A percentile compares a stretch with the other conserved stretches of the same genome.
Evolutionary conservation across 2,888 invertebrate genomes (phyloP).

Genomic region (Tachystola acroxantha): DNA sequence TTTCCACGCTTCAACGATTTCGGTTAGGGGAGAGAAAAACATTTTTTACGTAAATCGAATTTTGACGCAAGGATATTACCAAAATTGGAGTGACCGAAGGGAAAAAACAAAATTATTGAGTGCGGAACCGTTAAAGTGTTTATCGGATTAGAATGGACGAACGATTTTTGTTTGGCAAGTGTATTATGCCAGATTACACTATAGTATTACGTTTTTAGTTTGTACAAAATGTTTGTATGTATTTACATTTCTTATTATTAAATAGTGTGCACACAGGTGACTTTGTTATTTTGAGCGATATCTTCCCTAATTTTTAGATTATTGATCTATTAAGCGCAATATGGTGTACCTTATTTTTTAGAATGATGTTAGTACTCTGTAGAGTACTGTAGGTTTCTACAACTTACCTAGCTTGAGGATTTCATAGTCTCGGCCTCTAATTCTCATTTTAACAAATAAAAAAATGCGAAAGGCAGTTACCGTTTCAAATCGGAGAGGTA

Average conservation of each 20-base stretch:
- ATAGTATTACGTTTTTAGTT: too few species aligned
- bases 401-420: too few species aligned
- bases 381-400: too few species aligned
- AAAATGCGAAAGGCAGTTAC: constrained; percentile 23
- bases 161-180: constrained; percentile 31
- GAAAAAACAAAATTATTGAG: constrained; percentile 60
- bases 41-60: constrained; percentile 67
- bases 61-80: constrained; percentile 59
- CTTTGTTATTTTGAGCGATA: too few species aligned
- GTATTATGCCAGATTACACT: constrained; percentile 26
- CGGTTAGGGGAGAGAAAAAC: constrained; percentile 39
- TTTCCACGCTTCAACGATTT: constrained; percentile 49
- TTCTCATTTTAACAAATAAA: constrained; percentile 19
- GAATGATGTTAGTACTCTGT: too few species aligned
- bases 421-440: constrained; percentile 13
- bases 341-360: too few species aligned
- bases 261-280: too few species aligned
- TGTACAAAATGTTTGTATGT: too few species aligned
- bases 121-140: constrained; percentile 52
- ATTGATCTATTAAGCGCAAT: too few species aligned
- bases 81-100: constrained; percentile 64
- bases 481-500: constrained; percentile 49
- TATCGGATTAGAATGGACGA: constrained; percentile 53
- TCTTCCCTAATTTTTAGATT: too few species aligned
- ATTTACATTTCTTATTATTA: too few species aligned